phyloP scores from a whole-genome alignment of 2,113 vertebrate species.

The Noctilio leporinus region DNA sequence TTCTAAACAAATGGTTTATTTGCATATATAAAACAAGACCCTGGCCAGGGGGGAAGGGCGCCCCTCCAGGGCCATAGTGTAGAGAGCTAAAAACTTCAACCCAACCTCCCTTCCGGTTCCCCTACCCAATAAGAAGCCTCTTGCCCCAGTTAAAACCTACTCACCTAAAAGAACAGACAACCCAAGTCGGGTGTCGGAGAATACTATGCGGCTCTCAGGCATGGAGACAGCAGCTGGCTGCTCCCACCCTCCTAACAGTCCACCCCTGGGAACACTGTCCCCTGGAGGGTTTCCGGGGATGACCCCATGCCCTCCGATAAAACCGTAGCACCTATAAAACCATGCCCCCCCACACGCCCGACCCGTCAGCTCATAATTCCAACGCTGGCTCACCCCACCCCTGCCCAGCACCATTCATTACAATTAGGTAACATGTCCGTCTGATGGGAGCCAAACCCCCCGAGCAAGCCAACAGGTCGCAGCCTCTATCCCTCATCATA shows the following conservation, averaged over 20 bases:
- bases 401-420: neutral
- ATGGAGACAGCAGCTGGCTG: neutral
- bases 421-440: accelerated
- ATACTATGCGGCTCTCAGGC: neutral
- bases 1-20: slow-evolving; percentile 47
- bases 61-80: neutral
- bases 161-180: neutral
- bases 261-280: neutral
- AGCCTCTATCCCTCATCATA: slow-evolving; percentile 73
- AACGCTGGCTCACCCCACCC: neutral
- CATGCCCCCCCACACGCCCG: no score
- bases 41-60: accelerated
- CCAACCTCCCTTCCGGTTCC: neutral
- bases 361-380: neutral
- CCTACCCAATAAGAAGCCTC: neutral
- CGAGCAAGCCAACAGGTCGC: slow-evolving; percentile 1
- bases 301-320: neutral
- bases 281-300: neutral
- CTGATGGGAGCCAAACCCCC: no score
- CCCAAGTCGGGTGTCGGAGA: neutral
- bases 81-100: neutral
- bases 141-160: neutral
- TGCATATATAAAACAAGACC: neutral
- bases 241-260: neutral
- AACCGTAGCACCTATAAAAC: neutral